Conservation (phyloP, 2,797 vertebrate species). For the Sebastes melanostomus region DNA sequence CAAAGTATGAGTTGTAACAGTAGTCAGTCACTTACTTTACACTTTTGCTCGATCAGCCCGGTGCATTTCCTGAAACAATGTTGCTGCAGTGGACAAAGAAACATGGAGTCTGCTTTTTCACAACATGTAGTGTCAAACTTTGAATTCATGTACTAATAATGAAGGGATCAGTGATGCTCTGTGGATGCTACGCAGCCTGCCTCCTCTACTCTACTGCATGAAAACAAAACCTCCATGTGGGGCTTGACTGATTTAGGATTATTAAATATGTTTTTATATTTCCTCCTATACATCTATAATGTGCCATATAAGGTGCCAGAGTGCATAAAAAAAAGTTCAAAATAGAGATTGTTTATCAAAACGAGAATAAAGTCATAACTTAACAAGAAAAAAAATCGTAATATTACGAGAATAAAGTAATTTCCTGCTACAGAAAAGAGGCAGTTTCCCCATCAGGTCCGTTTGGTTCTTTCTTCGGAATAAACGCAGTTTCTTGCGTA, state of each 20-base stretch:
- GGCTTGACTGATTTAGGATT: not conserved
- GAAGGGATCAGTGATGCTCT: not conserved
- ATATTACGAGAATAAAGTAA: no score
- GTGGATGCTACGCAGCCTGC: not conserved
- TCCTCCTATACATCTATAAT: no score
- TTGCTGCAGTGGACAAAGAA: conserved; percentile 82
- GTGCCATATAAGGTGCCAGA: no score
- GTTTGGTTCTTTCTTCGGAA: no score
- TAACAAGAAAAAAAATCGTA: no score
- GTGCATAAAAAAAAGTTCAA: no score
- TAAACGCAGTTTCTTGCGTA: no score
- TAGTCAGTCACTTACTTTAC: conserved; percentile 83
- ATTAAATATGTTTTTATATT: no score
- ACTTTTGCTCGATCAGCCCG: conserved; percentile 82
- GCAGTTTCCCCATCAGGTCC: no score
- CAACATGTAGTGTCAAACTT: conserved; percentile 27
- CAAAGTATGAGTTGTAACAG: conserved; percentile 42
- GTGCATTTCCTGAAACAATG: conserved; percentile 86
- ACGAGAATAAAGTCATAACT: no score
- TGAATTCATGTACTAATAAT: conserved; percentile 4
- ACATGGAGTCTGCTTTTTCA: conserved; percentile 65
- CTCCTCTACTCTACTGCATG: not conserved
- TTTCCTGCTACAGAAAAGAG: no score
- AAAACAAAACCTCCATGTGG: not conserved
- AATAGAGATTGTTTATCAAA: no score